Evolutionary conservation across 2,113 vertebrate genomes (phyloP), one percentile per base, ranked within the genome.

Genomic region (Rhipidura dahli): DNA sequence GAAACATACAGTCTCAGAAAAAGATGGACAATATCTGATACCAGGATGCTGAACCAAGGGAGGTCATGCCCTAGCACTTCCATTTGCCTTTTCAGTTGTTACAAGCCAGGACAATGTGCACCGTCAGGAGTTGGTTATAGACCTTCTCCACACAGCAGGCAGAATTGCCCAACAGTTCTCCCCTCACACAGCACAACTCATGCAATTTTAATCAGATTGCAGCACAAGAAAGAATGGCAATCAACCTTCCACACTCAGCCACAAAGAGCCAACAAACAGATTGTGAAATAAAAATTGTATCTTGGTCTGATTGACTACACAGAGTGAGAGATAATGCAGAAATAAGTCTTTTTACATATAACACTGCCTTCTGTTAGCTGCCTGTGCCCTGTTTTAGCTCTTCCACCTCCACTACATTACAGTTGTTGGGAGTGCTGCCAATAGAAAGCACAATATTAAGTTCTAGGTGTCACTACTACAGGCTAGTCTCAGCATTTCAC

Each of bases 31-130:
- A 8, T 16, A 57, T 22, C 44, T 85, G 23, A 33, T 72, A n/a
- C 39, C 0, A 0, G 16, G 22, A 80, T 42, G 44, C 22, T 75
- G 39, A 85, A 82, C 17, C 37, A 60, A 40, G 3, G 9, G 11
- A 75, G 7, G 27, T 16, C 45, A 13, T 49, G 37, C 11, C 31
- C 20, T 30, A 72, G 51, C 15, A 78, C 9, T 30, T 39, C 35
- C 16, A 37, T 31, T 39, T 75, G 18, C 42, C 10, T 70, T 89
- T 33, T 63, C 26, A 39, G 11, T 3, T 21, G 27, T 49, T 44
- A 47, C 33, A 90, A 64, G 35, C 9, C 49, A 90, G 37, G n/a
- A 71, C 15, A 68, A 76, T 0, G 0, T 8, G 3, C 44, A 89
- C 2, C 6, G 49, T 35, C 16, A 79, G 57, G 44, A 59, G 30